A percentile compares a stretch with the other conserved stretches of the same genome.
Conservation (phyloP, 1,140 invertebrate species). For the Cephus cinctus region DNA sequence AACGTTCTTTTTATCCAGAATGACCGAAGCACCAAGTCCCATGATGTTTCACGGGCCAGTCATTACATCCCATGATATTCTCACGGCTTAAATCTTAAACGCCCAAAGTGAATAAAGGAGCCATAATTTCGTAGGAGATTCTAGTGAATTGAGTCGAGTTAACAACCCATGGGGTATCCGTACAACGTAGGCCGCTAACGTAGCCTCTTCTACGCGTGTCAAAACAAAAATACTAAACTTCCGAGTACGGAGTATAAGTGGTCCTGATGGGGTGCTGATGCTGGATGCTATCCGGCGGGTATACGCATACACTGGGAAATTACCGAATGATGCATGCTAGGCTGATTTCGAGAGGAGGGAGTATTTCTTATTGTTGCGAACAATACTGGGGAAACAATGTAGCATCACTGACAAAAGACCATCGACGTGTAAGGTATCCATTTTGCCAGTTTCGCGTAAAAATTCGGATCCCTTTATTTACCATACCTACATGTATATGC, state of each 20-base stretch:
- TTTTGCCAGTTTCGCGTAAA: too few species aligned
- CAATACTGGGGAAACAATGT: slow-evolving; percentile 42
- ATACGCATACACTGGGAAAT: slow-evolving; percentile 38
- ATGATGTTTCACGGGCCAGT: slow-evolving; percentile 42
- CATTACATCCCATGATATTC: slow-evolving; percentile 51
- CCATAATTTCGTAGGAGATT: too few species aligned
- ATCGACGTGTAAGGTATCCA: slow-evolving; percentile 18
- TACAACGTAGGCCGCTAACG: slow-evolving; percentile 28
- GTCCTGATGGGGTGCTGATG: not conserved
- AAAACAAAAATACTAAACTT: slow-evolving; percentile 43
- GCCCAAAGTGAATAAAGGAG: too few species aligned
- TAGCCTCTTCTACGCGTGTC: slow-evolving; percentile 50
- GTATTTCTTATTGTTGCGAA: slow-evolving; percentile 38
- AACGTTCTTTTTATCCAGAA: slow-evolving; percentile 32
- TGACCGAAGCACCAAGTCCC: slow-evolving; percentile 29
- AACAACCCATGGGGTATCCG: slow-evolving; percentile 46
- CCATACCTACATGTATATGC: too few species aligned
- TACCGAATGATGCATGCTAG: slow-evolving; percentile 52
- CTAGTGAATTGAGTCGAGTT: too few species aligned
- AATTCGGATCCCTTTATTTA: too few species aligned
- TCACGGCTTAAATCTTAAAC: slow-evolving; percentile 34
- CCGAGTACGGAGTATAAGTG: slow-evolving; percentile 6
- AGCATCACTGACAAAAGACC: slow-evolving; percentile 37
- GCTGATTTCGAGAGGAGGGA: slow-evolving; percentile 34
- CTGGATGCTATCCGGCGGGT: slow-evolving; percentile 1